Evolutionary conservation across 2,888 invertebrate genomes (phyloP), one percentile per base, ranked within the genome.

Genomic region (Tridacna gigas): DNA sequence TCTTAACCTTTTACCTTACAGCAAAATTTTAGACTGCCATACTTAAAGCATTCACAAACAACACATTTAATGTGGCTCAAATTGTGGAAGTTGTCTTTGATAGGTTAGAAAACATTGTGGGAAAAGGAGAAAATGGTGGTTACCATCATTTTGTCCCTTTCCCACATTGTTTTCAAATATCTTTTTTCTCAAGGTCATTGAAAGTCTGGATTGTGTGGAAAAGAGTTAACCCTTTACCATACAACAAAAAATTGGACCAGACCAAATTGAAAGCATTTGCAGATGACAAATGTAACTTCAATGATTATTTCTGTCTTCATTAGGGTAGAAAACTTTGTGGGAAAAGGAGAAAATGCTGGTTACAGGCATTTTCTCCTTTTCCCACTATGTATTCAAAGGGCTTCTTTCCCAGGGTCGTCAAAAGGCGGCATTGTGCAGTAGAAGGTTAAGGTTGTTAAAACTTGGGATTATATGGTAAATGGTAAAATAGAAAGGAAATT

Each of bases 61-160:
- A n/a, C n/a, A n/a, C n/a, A n/a, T n/a, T n/a, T n/a, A n/a, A n/a
- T n/a, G n/a, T n/a, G n/a, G n/a, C n/a, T n/a, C n/a, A n/a, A n/a
- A 51, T 51, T 51, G 18, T 13, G 12, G 12, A 13, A 13, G 51
- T 18, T 51, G 51, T 51, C 13, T 51, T 12, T 18, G 18, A 51
- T 18, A 51, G 12, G 13, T 51, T 18, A 4, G 2, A 56, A 56
- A n/a, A 63, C 22, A 63, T n/a, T 63, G 63, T n/a, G 22, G 63
- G 22, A 63, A 63, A 63, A 63, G 63, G 25, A 63, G 63, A 63
- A 63, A 63, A 22, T n/a, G 63, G 3, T 63, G n/a, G 63, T 11
- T n/a, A 63, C 63, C n/a, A 63, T n/a, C 22, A 63, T 7, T n/a
- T 63, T 63, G 3, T 63, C n/a, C n/a, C n/a, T n/a, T 63, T 22